Percentiles rank a stretch among this genome's conserved stretches.
Evolutionary conservation across 2,797 vertebrate species (phyloP).

Genomic region (Lepilemur septentrionalis): DNA sequence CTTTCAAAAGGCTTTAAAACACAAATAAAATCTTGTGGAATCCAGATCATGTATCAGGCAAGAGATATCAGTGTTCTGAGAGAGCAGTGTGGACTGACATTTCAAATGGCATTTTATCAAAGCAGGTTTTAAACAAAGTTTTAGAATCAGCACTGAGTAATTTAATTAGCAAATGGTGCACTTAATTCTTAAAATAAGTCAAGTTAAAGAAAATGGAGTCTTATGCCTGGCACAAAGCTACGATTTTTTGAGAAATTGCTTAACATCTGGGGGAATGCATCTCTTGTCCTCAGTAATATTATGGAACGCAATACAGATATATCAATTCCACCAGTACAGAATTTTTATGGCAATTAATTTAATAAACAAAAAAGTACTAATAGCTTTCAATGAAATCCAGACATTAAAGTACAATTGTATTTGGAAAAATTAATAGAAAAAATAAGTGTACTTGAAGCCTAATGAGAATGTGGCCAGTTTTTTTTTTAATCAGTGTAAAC

Average conservation of each 20-base stretch:
- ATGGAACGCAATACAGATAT: not conserved
- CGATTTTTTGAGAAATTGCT: not conserved
- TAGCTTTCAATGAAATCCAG: conserved; percentile 13
- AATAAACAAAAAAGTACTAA: conserved; percentile 31
- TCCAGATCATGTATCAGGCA: conserved; percentile 35
- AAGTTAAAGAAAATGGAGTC: conserved; percentile 55
- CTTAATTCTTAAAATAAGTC: conserved; percentile 79
- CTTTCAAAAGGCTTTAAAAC: conserved; percentile 53
- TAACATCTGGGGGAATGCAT: not conserved
- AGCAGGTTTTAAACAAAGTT: conserved; percentile 79
- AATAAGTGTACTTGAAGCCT: not conserved
- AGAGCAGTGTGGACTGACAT: conserved; percentile 66
- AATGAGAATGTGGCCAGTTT: not conserved
- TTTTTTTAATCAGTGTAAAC: conserved; percentile 52
- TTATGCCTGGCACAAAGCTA: not conserved
- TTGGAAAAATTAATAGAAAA: not conserved
- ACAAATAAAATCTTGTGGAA: conserved; percentile 38
- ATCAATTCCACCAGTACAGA: not conserved
- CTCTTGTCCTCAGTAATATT: not conserved
- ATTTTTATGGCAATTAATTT: conserved; percentile 46
- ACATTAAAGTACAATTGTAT: not conserved
- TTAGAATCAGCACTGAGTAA: conserved; percentile 76
- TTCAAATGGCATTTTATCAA: conserved; percentile 76
- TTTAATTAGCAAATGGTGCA: conserved; percentile 79
- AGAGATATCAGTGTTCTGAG: conserved; percentile 9